Evolutionary conservation across 1,140 invertebrate genomes (phyloP).

Genomic region (Trissolcus basalis): DNA sequence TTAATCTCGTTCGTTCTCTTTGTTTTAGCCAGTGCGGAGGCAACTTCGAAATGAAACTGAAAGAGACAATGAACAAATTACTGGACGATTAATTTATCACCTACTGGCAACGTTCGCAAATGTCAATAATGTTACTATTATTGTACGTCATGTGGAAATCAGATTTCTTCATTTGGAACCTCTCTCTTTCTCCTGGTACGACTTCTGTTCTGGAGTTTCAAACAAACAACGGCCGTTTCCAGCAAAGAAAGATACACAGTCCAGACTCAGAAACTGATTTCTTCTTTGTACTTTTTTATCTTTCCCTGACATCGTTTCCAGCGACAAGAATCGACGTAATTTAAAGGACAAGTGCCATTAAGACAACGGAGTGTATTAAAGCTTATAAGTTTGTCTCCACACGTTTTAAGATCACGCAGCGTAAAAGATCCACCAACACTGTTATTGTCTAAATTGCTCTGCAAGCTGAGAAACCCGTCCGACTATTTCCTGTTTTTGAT

Average conservation of each 20-base stretch:
- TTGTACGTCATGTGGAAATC: background rate
- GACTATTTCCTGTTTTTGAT: conserved; percentile 27
- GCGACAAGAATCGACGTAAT: conserved; percentile 13
- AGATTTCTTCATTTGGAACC: conserved; percentile 10
- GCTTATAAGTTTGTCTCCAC: conserved; percentile 22
- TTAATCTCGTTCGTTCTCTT: no score
- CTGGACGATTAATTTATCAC: conserved; percentile 37
- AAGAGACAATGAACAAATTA: conserved; percentile 1
- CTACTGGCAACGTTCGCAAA: conserved; percentile 22
- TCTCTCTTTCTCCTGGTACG: background rate
- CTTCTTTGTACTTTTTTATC: conserved; percentile 1
- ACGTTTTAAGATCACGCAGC: conserved; percentile 38
- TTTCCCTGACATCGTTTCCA: background rate
- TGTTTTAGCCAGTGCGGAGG: no score
- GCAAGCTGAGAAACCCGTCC: conserved; percentile 22
- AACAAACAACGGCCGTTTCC: background rate
- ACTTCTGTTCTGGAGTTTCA: conserved; percentile 14
- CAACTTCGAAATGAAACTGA: no score
- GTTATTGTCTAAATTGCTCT: conserved; percentile 35
- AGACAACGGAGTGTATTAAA: conserved; percentile 31
- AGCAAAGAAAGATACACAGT: background rate
- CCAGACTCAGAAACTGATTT: background rate
- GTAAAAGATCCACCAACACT: conserved; percentile 52
- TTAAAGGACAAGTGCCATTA: background rate
- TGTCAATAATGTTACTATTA: conserved; percentile 36